Evolutionary conservation across 2,888 invertebrate species (phyloP).

Genomic region (Drosophila borealis): DNA sequence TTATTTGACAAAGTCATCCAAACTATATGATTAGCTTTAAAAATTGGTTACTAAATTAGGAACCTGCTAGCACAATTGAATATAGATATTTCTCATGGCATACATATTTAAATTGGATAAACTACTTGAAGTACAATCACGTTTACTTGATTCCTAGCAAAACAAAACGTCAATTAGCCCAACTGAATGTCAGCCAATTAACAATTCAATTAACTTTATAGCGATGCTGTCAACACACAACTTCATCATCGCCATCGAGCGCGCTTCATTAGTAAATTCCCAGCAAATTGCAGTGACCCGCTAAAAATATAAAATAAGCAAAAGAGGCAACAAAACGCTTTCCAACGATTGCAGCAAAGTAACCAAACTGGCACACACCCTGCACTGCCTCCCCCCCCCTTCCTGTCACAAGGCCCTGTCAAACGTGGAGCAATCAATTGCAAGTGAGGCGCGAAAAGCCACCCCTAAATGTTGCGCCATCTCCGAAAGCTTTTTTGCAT

Average conservation of each 20-base stretch:
- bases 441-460: conserved; percentile 46
- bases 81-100: conserved; percentile 3
- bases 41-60: not conserved
- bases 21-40: not conserved
- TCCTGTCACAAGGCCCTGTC: not conserved
- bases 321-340: conserved; percentile 18
- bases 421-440: conserved; percentile 48
- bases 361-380: conserved; percentile 29
- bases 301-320: conserved; percentile 23
- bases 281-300: conserved; percentile 73
- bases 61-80: not conserved
- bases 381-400: not conserved
- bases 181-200: conserved; percentile 61
- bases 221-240: conserved; percentile 61
- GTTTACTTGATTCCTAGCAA: conserved; percentile 10
- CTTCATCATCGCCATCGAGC: conserved; percentile 39
- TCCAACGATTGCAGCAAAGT: conserved; percentile 32
- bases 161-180: conserved; percentile 63
- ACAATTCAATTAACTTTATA: conserved; percentile 74
- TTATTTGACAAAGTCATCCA: no score
- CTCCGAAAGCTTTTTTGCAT: conserved; percentile 54
- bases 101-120: conserved; percentile 10
- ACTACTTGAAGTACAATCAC: conserved; percentile 14
- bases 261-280: conserved; percentile 72
- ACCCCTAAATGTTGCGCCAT: conserved; percentile 46